phyloP scores from a whole-genome alignment of 2,888 invertebrate genomes.

The Esperia sulphurella region DNA sequence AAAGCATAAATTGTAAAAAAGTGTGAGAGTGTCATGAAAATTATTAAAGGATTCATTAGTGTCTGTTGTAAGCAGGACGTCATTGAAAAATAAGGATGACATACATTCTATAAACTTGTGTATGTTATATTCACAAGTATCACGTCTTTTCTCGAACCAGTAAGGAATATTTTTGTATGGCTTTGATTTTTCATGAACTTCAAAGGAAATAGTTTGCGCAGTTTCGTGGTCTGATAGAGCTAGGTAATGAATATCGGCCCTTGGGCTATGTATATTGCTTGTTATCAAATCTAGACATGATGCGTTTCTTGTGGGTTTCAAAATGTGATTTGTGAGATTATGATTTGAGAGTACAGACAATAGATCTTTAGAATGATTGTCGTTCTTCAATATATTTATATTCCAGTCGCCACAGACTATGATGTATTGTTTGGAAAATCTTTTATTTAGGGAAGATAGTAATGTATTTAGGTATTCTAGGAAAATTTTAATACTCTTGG shows the following conservation, averaged over 20 bases:
- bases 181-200: neutral
- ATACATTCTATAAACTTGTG: too few species aligned
- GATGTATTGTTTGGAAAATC: conserved; percentile 1
- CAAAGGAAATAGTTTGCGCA: neutral
- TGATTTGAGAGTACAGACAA: neutral
- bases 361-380: neutral
- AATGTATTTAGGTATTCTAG: neutral
- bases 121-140: too few species aligned
- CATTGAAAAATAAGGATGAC: too few species aligned
- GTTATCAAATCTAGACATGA: conserved; percentile 13
- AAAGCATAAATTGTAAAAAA: conserved; percentile 3
- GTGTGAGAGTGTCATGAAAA: neutral
- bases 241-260: neutral
- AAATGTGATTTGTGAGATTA: conserved; percentile 7
- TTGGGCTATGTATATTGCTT: conserved; percentile 3
- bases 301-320: conserved; percentile 3
- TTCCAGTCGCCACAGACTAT: conserved; percentile 1
- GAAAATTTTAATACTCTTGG: too few species aligned
- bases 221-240: conserved; percentile 4
- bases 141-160: too few species aligned
- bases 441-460: neutral
- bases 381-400: conserved; percentile 2
- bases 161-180: neutral
- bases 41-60: conserved; percentile 1
- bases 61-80: too few species aligned